Evolutionary conservation across 2,888 invertebrate genomes (phyloP).

Genomic region (Lutraria lutraria): DNA sequence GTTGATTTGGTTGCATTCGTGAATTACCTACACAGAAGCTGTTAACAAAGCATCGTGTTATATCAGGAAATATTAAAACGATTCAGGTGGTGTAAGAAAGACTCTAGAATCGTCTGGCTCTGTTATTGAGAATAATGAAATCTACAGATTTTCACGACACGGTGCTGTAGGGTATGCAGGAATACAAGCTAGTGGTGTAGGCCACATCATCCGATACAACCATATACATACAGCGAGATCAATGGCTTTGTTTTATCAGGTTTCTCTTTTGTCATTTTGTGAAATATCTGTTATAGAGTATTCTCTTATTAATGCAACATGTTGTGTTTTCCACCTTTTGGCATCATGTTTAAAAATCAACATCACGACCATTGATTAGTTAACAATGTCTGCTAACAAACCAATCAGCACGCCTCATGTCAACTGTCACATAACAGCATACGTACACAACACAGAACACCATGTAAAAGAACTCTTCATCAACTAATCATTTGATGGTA

Average conservation of each 20-base stretch:
- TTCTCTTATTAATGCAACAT: neutral
- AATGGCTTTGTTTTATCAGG: neutral
- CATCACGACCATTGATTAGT: neutral
- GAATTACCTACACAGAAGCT: no score
- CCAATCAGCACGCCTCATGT: neutral
- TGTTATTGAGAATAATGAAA: constrained; percentile 16
- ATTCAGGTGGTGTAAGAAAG: constrained; percentile 9
- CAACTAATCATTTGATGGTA: no score
- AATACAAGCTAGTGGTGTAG: neutral
- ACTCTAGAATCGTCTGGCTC: neutral
- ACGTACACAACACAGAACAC: no score
- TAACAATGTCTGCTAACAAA: neutral
- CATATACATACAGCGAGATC: neutral
- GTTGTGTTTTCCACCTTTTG: neutral
- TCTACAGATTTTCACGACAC: neutral
- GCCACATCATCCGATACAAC: neutral
- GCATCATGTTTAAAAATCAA: neutral
- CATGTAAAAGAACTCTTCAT: no score
- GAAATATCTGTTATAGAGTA: neutral
- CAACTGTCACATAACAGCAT: neutral
- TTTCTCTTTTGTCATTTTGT: neutral
- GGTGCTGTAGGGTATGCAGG: constrained; percentile 7
- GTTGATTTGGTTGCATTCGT: no score
- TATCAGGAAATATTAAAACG: neutral
- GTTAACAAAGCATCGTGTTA: neutral